A percentile compares a stretch with the other conserved stretches of the same genome.
phyloP scores from a whole-genome alignment of 2,113 vertebrate species.

The Pluvianellus socialis region DNA sequence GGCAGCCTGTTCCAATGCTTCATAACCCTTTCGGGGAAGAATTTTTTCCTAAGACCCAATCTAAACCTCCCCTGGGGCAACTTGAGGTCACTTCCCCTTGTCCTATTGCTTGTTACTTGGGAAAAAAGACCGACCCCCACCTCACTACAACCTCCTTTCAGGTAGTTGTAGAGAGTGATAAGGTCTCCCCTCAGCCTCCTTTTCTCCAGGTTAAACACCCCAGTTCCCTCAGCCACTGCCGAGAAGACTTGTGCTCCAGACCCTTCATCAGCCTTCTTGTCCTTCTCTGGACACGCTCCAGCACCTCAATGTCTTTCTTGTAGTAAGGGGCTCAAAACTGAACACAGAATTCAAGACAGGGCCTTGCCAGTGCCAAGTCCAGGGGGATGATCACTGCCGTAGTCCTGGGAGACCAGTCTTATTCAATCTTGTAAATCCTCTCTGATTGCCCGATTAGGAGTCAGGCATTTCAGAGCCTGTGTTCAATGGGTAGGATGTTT shows the following conservation, averaged over 20 bases:
- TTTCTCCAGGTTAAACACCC: background rate
- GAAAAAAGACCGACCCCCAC: background rate
- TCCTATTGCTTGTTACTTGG: background rate
- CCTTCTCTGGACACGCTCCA: too few relatives aligned
- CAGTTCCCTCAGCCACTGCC: background rate
- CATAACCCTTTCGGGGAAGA: rapidly evolving
- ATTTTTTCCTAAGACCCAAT: background rate
- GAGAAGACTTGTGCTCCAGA: background rate
- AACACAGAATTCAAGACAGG: too few relatives aligned
- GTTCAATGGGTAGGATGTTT: background rate
- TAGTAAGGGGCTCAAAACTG: too few relatives aligned
- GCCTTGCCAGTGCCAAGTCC: too few relatives aligned
- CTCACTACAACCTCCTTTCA: background rate
- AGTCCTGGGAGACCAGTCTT: background rate
- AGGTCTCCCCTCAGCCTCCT: background rate
- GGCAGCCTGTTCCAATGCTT: background rate
- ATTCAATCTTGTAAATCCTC: background rate
- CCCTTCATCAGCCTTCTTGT: background rate
- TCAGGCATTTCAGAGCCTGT: background rate
- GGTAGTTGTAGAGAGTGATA: background rate
- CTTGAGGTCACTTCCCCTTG: background rate
- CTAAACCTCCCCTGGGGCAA: background rate
- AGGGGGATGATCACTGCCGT: too few relatives aligned
- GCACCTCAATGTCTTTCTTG: too few relatives aligned
- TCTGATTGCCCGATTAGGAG: background rate